phyloP scores from a whole-genome alignment of 2,797 vertebrate genomes.

The Sebastes aleutianus region DNA sequence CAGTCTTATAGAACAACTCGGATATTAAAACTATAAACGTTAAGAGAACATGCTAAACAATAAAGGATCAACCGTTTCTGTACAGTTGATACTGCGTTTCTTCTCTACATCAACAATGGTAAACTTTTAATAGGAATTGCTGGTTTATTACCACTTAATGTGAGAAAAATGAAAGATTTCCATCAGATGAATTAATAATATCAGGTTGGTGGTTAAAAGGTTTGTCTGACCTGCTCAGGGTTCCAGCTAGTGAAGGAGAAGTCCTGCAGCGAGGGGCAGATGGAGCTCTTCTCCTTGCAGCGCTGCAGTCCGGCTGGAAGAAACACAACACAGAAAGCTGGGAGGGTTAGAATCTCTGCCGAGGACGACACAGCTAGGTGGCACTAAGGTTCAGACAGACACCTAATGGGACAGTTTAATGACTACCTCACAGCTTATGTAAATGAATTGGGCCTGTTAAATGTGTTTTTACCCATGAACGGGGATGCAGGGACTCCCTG shows the following conservation, averaged over 20 bases:
- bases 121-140: neutral
- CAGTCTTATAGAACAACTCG: neutral
- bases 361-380: neutral
- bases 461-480: constrained; percentile 79
- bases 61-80: neutral
- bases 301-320: constrained; percentile 79
- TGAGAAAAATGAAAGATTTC: neutral
- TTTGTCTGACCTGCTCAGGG: constrained; percentile 81
- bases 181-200: neutral
- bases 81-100: neutral
- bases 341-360: neutral
- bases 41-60: neutral
- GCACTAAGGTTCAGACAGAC: neutral
- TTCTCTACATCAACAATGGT: neutral
- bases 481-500: constrained; percentile 72
- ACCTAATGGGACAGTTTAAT: neutral
- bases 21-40: neutral
- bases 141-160: neutral
- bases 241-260: constrained; percentile 92
- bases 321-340: neutral
- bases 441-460: neutral
- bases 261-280: constrained; percentile 91
- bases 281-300: constrained; percentile 81
- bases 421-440: neutral
- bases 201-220: constrained; percentile 56